Evolutionary conservation across 2,797 vertebrate genomes (phyloP).

Genomic region (Trachops cirrhosus): DNA sequence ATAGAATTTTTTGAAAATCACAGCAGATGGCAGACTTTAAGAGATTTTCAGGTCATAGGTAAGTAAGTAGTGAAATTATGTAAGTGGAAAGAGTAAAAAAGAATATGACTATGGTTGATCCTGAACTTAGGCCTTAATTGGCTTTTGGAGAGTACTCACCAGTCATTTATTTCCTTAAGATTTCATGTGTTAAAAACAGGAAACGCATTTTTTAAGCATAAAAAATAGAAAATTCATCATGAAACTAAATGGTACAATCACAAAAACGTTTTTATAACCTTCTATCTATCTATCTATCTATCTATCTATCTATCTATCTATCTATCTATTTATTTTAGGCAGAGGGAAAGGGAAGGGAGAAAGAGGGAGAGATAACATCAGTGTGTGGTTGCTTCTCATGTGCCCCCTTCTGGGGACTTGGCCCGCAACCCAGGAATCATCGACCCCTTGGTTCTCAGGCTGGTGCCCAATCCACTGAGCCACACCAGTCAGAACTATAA

Average conservation of each 20-base stretch:
- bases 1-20: background rate
- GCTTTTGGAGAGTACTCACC: background rate
- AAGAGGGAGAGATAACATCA: no score
- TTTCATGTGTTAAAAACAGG: background rate
- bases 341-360: no score
- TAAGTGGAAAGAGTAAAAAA: background rate
- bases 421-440: no score
- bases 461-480: no score
- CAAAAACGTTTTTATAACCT: background rate
- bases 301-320: no score
- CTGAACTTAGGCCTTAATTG: background rate
- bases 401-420: no score
- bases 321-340: no score
- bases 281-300: no score
- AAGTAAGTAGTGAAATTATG: conserved; percentile 32
- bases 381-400: no score
- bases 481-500: background rate
- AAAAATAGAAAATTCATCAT: background rate
- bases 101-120: background rate
- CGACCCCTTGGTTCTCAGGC: no score
- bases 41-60: background rate
- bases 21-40: background rate
- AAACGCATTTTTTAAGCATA: background rate
- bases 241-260: background rate
- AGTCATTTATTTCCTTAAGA: background rate